Percentiles rank a stretch among this genome's conserved stretches.
Conservation (phyloP, 1,140 invertebrate genomes). For the Caenorhabditis latens region DNA sequence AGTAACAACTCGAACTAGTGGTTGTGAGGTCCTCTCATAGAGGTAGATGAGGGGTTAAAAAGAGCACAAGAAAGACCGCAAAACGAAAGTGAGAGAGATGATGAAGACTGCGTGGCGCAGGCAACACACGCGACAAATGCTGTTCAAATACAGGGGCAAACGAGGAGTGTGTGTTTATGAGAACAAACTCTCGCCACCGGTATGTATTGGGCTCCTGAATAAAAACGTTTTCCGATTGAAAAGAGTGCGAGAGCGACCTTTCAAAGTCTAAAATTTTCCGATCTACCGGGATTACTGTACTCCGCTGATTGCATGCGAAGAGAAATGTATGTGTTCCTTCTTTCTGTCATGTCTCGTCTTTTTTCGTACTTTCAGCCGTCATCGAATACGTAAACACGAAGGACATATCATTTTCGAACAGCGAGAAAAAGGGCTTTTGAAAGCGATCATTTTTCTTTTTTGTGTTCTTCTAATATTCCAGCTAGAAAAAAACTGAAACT, state of each 20-base stretch:
- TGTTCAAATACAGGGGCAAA: slow-evolving; percentile 28
- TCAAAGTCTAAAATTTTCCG: slow-evolving; percentile 2
- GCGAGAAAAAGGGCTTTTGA: background rate
- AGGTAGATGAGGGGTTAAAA: background rate
- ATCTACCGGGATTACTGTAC: background rate
- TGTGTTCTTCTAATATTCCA: too few species aligned
- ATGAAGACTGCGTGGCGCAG: background rate
- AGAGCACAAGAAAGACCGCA: background rate
- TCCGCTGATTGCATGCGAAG: too few species aligned
- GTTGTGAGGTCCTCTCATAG: background rate
- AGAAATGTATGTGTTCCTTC: background rate
- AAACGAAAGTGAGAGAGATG: background rate
- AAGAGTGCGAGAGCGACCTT: background rate
- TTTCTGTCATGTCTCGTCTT: background rate
- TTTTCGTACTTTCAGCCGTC: background rate
- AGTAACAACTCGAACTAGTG: slow-evolving; percentile 17
- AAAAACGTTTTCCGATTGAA: background rate
- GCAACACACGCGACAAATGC: slow-evolving; percentile 32
- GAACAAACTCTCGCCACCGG: slow-evolving; percentile 38
- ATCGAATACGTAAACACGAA: background rate
- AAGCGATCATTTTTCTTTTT: background rate
- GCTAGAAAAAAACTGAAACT: too few species aligned
- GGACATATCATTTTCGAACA: background rate
- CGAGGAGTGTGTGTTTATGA: slow-evolving; percentile 15
- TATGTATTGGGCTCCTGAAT: background rate